Evolutionary conservation across 2,797 vertebrate genomes (phyloP).

Genomic region (Mallotus villosus): DNA sequence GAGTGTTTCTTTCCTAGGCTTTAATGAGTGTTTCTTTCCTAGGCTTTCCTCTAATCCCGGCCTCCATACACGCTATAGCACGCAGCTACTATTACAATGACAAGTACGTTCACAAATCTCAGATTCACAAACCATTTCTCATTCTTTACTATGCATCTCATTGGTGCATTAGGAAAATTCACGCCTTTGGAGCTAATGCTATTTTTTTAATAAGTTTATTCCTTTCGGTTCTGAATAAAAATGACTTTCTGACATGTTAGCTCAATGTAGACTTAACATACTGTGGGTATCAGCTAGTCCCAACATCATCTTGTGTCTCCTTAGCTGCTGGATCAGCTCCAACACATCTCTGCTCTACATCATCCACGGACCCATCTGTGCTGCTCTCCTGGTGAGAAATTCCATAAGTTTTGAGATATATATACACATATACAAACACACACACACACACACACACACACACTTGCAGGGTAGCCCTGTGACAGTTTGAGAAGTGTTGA

Average conservation of each 20-base stretch:
- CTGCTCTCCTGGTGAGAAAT: conserved; percentile 87
- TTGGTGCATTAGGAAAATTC: not conserved
- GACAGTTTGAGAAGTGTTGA: not conserved
- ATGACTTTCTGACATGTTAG: no score
- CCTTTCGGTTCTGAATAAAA: no score
- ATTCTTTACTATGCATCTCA: no score
- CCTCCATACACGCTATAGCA: conserved; percentile 88
- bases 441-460: no score
- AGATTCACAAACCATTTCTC: not conserved
- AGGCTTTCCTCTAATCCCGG: conserved; percentile 95
- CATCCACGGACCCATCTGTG: conserved; percentile 97
- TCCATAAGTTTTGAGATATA: not conserved
- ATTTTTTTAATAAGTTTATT: not conserved
- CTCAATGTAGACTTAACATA: no score
- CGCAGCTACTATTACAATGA: conserved; percentile 94
- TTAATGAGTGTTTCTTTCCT: conserved; percentile 11
- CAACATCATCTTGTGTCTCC: not conserved
- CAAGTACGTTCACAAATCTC: conserved; percentile 79
- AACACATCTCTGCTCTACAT: conserved; percentile 96
- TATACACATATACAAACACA: no score
- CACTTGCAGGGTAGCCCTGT: not conserved
- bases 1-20: conserved; percentile 66
- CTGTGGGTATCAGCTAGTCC: conserved; percentile 8
- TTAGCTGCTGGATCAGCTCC: conserved; percentile 96
- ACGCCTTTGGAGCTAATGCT: not conserved